Base-by-base conservation (phyloP, 2,888 invertebrate species). In the Cabera pusaria region DNA sequence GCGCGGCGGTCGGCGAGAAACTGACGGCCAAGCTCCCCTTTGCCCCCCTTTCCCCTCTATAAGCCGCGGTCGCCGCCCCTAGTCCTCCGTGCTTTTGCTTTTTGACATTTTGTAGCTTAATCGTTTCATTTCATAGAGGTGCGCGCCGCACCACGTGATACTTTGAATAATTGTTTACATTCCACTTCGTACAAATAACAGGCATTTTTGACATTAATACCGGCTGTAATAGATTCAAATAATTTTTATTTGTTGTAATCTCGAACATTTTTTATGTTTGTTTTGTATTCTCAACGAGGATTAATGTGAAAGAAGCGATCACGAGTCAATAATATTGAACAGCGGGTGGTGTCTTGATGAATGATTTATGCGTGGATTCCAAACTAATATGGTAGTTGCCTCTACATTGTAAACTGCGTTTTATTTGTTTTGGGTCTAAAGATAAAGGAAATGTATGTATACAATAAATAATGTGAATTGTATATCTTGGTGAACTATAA, bases 41-140 rank as follows among this genome's bases (percentile, higher is more conserved):
- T 66, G 52, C 76, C 81, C 77, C 74, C 76, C 69, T 69, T 65
- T 58, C 75, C 81, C 78, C 75, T 69, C 67, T 62, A 59, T 64
- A 70, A 74, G 74, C 78, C 74, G 77, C 86, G 85, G 85, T 85
- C 84, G 85, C 87, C 88, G 85, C 84, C 84, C 87, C 86, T 84
- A 81, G 77, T 75, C 72, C 80, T 83, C 74, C 72, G 82, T 80
- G 83, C 85, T 84, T 86, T 85, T 84, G 85, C 85, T 87, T 88
- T 88, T 85, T 86, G 86, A 86, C 85, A 86, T 87, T 87, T 85
- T 84, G 82, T 86, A 83, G 80, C 77, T 76, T 82, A 84, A 85
- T 83, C 81, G 77, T 75, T 77, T 73, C 72, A 73, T 76, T 76
- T 73, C 74, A 74, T 74, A 75, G 65, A 80, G 78, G 77, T 80